Conservation (phyloP, 2,113 vertebrate genomes). For the Chrysochloris asiatica region DNA sequence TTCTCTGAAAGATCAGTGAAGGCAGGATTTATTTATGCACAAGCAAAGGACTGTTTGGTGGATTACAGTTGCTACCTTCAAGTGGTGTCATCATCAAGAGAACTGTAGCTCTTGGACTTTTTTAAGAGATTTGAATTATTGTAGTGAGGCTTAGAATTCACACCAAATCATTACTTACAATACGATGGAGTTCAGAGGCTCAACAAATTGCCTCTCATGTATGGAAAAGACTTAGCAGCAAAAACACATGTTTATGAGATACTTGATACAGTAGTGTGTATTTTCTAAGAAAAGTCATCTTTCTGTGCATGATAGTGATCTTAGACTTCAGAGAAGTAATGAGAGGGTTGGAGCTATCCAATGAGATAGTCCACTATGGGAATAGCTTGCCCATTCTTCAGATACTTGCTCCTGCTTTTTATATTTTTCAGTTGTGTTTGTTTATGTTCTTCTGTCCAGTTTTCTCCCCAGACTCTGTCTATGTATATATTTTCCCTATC, state of each 20-base stretch:
- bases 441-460: neutral
- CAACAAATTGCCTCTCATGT: neutral
- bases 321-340: neutral
- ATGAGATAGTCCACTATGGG: neutral
- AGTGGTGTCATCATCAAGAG: neutral
- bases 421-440: neutral
- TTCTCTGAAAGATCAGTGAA: neutral
- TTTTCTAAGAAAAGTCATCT: neutral
- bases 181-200: slow-evolving; percentile 1
- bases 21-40: neutral
- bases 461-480: neutral
- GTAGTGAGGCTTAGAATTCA: neutral
- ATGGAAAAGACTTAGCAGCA: neutral
- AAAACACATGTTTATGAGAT: neutral
- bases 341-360: neutral
- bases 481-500: neutral
- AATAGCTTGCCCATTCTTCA: neutral
- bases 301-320: neutral
- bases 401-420: neutral
- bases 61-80: neutral
- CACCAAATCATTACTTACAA: neutral
- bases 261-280: neutral
- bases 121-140: slow-evolving; percentile 8
- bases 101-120: slow-evolving; percentile 2
- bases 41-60: neutral